Base-by-base conservation (phyloP, 2,113 vertebrate species). In the Chascanopsetta lugubris region DNA sequence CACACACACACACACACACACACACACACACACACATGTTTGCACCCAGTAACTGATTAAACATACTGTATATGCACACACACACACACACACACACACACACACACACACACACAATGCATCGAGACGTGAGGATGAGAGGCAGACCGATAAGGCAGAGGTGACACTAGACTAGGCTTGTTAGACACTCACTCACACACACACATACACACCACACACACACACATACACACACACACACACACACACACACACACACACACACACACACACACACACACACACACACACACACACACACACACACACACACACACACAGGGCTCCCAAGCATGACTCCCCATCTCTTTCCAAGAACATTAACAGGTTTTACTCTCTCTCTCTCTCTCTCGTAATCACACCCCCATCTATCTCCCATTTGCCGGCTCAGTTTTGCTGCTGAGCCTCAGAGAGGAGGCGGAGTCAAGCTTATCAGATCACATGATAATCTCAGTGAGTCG, bases 261-360 rank as follows among this genome's bases (percentile, higher is more conserved):
- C 5, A 5, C 17, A 1, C 12, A 7, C 40, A 18, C 17, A 7
- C 40, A 43, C n/a, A 18, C 40, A 43, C 17, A 43, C 40, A 43
- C 17, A 43, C 40, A 18, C 40, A 7, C 11, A 12, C 17, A 43
- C 4, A 43, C 61, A 29, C 47, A 29, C 63, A 45, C 45, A 36
- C 51, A 49, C 49, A 55, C 32, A 51, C 53, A 32, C 60, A 67
- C 62, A 63, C 32, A 42, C 5, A 10, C 48, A 75, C 15, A 22
- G 25, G 45, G 24, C 68, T 76, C 58, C 64, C 32, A 46, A 70
- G 69, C 48, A 27, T 85, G 82, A 86, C 72, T 75, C 42, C 12
- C 68, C 57, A 45, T 82, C 70, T 72, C 68, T 47, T 49, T 84
- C 72, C 66, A 84, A 84, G 79, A 88, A 83, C 84, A 83, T 87